These are phyloP conservation scores for Ectemnius continuus DNA, from an alignment of 2,888 invertebrate genomes.

Conservation along the genomic window DNA sequence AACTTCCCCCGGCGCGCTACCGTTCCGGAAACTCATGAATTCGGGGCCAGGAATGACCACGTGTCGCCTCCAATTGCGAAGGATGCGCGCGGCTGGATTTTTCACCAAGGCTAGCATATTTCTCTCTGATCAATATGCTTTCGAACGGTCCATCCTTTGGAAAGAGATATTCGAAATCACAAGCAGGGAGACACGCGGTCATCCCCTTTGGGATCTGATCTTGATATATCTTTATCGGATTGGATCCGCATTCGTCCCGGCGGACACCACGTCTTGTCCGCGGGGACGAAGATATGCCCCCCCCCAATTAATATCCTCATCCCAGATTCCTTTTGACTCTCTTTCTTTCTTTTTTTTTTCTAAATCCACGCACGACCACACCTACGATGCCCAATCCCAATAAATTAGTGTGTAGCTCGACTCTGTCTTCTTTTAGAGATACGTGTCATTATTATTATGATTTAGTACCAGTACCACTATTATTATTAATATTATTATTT, in stretches of 20 bases:
- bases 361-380: conserved; percentile 57
- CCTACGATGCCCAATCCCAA: conserved; percentile 60
- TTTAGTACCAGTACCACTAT: conserved; percentile 71
- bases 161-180: neutral
- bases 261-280: conserved; percentile 68
- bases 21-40: conserved; percentile 47
- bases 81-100: conserved; percentile 7
- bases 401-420: conserved; percentile 69
- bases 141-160: too few relatives aligned
- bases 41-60: conserved; percentile 52
- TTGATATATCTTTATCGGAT: conserved; percentile 37
- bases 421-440: conserved; percentile 63
- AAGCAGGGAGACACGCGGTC: conserved; percentile 46
- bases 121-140: too few relatives aligned
- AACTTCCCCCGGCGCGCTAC: conserved; percentile 57
- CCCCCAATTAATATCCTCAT: conserved; percentile 38
- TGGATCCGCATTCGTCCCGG: conserved; percentile 66
- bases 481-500: conserved; percentile 75
- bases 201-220: conserved; percentile 34
- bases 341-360: conserved; percentile 52
- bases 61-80: conserved; percentile 40
- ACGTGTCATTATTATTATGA: conserved; percentile 70
- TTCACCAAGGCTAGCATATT: too few relatives aligned
- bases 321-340: conserved; percentile 33
- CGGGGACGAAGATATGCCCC: conserved; percentile 62